These are phyloP conservation scores for Callaeas wilsoni DNA, from an alignment of 2,113 vertebrate species.

Conservation along the genomic window DNA sequence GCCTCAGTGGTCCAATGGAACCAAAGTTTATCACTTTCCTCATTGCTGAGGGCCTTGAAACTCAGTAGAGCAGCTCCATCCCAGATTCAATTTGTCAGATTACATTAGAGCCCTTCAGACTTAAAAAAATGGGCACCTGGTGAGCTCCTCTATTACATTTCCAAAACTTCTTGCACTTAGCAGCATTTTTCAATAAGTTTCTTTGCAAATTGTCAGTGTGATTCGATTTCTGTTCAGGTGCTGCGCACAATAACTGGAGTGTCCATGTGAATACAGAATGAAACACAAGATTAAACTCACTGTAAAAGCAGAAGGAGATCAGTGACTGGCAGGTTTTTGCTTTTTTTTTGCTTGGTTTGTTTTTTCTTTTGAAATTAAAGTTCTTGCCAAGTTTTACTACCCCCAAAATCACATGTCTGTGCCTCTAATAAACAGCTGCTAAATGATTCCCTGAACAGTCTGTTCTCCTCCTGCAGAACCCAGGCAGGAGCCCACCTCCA, in stretches of 20 bases:
- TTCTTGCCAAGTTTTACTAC: not conserved
- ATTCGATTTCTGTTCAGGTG: not conserved
- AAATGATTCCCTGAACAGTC: not conserved
- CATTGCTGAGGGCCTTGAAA: not conserved
- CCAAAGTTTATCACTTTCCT: not conserved
- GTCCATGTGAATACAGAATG: not conserved
- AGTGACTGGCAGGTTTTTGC: not conserved
- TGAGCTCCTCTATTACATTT: not conserved
- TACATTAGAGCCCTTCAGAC: not conserved
- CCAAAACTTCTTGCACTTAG: not conserved
- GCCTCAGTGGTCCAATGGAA: not conserved
- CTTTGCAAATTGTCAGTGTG: not conserved
- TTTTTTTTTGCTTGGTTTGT: not conserved
- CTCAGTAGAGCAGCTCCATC: not conserved
- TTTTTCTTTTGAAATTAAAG: not conserved
- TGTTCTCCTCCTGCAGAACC: not conserved
- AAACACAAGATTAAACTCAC: not conserved
- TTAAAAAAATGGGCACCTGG: not conserved
- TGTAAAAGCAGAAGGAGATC: not conserved
- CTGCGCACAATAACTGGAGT: not conserved
- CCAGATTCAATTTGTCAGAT: not conserved
- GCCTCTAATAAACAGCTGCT: not conserved
- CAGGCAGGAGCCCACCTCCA: not conserved
- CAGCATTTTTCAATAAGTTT: not conserved
- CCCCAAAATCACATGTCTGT: not conserved